Conservation (phyloP, 1,140 invertebrate genomes). For the Harlomillsia oculata region DNA sequence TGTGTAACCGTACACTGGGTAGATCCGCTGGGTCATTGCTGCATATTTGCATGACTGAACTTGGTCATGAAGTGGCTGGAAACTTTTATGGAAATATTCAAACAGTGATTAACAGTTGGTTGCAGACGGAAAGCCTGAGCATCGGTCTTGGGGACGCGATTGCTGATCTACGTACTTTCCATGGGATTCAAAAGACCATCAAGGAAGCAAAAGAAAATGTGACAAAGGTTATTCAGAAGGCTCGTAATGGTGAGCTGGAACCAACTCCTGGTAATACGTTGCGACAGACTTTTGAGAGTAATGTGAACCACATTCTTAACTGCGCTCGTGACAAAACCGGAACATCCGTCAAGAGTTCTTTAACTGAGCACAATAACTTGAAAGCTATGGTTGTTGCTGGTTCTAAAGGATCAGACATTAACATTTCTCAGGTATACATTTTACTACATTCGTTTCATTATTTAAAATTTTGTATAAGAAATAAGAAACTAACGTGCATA, state of each 20-base stretch:
- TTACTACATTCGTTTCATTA: no score
- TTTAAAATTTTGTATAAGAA: neutral
- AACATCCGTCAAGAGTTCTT: slow-evolving; percentile 93
- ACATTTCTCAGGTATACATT: slow-evolving; percentile 87
- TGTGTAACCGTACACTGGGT: slow-evolving; percentile 97
- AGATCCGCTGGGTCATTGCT: slow-evolving; percentile 90
- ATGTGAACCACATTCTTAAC: slow-evolving; percentile 96
- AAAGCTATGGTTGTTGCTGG: slow-evolving; percentile 99
- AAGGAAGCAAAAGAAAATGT: slow-evolving; percentile 98
- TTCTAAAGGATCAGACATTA: slow-evolving; percentile 99
- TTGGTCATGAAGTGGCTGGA: slow-evolving; percentile 94
- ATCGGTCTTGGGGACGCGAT: slow-evolving; percentile 99
- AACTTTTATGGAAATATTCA: slow-evolving; percentile 98
- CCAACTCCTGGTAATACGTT: slow-evolving; percentile 97
- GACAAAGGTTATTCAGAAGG: slow-evolving; percentile 98
- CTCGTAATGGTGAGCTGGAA: slow-evolving; percentile 98
- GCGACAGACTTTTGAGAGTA: slow-evolving; percentile 73
- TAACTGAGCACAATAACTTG: slow-evolving; percentile 98
- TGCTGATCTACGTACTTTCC: slow-evolving; percentile 95
- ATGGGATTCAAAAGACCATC: slow-evolving; percentile 95
- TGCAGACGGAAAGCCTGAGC: slow-evolving; percentile 79
- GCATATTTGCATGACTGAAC: slow-evolving; percentile 93
- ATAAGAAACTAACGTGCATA: neutral
- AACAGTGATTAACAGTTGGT: slow-evolving; percentile 97
- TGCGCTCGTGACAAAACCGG: slow-evolving; percentile 99